These are phyloP conservation scores for Phrixothrix hirtus DNA, from an alignment of 2,888 invertebrate species.

Conservation along the genomic window DNA sequence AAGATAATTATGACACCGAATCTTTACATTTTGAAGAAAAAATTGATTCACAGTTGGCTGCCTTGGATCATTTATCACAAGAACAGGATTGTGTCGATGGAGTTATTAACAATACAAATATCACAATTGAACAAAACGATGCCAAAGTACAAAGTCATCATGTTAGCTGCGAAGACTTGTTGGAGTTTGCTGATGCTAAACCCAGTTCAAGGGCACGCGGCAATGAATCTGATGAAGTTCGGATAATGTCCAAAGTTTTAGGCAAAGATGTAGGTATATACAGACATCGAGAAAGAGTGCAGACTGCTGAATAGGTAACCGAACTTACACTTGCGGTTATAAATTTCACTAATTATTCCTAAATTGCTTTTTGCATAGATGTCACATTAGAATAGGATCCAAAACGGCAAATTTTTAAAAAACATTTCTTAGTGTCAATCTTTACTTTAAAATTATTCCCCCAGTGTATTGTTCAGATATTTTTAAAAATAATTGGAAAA, in stretches of 20 bases:
- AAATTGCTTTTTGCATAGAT: no score
- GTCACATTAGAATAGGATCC: no score
- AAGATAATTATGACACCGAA: conserved; percentile 52
- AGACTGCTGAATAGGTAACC: no score
- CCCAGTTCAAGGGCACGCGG: conserved; percentile 82
- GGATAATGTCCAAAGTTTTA: conserved; percentile 88
- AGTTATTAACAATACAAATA: conserved; percentile 39
- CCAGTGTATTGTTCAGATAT: no score
- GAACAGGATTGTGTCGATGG: conserved; percentile 45
- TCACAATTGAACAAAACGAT: conserved; percentile 16
- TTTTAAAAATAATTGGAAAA: no score
- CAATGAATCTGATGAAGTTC: conserved; percentile 87
- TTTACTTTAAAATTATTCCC: no score
- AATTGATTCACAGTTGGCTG: conserved; percentile 65
- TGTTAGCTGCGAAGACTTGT: conserved; percentile 87
- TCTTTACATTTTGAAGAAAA: conserved; percentile 63
- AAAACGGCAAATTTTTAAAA: no score
- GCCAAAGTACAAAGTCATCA: conserved; percentile 64
- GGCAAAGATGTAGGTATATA: conserved; percentile 66
- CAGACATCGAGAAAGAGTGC: no score
- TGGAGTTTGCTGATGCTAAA: conserved; percentile 84
- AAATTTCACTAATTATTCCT: no score
- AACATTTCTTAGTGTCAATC: no score
- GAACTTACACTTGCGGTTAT: no score
- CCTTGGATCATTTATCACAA: conserved; percentile 61